Base-by-base conservation (phyloP, 2,113 vertebrate species). In the Cynocephalus volans region DNA sequence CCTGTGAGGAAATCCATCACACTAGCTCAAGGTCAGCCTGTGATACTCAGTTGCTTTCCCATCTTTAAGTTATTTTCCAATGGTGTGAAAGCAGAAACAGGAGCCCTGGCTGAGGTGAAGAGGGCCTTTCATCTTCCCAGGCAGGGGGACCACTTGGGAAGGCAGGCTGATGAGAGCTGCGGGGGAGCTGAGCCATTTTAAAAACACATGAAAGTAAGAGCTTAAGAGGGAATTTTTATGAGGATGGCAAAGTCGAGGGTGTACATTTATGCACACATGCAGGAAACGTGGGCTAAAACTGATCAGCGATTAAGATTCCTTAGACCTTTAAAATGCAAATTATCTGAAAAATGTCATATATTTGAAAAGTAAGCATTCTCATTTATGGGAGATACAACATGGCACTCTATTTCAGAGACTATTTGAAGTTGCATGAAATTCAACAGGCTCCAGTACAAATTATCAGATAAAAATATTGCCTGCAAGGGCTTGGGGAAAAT, bases 251-350 rank as follows among this genome's bases (percentile, higher is more conserved):
- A 98, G 96, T 97, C 67, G 92, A 98, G 96, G 97, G 82, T 95
- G 97, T 97, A 56, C 69, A 23, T 84, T 87, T 93, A 86, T 92
- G 90, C 90, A 93, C 0, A 11, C 93, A 80, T 28, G 85, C 97
- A 97, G 98, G 97, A 98, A 98, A 97, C 80, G 96, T 97, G 96
- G 98, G 97, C 96, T 98, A 97, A 92, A 87, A 93, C 97, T 88
- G 95, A 97, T 98, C 92, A 91, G 96, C 93, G 91, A 97, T 97
- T 95, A 97, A 98, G 98, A 98, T 98, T 97, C 97, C 93, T 98
- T 95, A 98, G 93, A 94, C 93, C 93, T 99, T 99, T 98, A 98
- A 99, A 98, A 99, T 99, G 98, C 98, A 98, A 99, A 98, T 98
- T 41, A 97, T 95, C 94, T 93, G 26, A 92, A 98, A 98, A 95